Base-by-base conservation (phyloP, 2,113 vertebrate species). In the Rhineura floridana region DNA sequence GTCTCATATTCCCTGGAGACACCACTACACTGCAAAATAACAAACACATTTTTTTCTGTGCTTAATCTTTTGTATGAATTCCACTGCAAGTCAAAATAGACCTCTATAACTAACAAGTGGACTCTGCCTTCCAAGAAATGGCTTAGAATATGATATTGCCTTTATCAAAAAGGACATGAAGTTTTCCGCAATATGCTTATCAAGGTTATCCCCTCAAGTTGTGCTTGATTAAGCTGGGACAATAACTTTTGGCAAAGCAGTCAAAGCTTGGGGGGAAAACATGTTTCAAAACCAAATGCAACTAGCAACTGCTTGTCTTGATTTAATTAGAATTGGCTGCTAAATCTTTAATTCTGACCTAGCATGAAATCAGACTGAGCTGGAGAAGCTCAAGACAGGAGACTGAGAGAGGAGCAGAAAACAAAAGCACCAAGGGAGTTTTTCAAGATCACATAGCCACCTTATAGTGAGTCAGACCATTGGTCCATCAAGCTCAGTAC, bases 271-370 rank as follows among this genome's bases (percentile, higher is more conserved):
- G 88, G 28, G 5, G 75, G 44, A 67, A 39, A 90, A 88, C 3
- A 75, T 88, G 88, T 92, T 93, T 94, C 92, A 89, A 73, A 89
- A 90, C 87, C 88, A 94, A 94, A 95, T 87, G 67, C 39, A 84
- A 88, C 76, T 90, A 89, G 90, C 93, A 59, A 59, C 73, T 76
- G 62, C 92, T 91, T 91, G 92, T 93, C 93, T 96, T 95, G 95
- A 94, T 95, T 93, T 94, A 94, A 93, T 95, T 92, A 95, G 93
- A 96, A 87, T 82, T 91, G 89, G 84, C 92, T 94, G 91, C 91
- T 93, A 90, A 93, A 91, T 94, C 92, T 94, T 87, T 95, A 94
- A 95, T 95, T 95, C 93, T 92, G 89, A 94, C 0, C 55, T 42
- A 78, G 42, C 33, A 39, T 50, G 78, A 28, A 46, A 28, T 48